Evolutionary conservation across 2,797 vertebrate species (phyloP).

Genomic region (Spondyliosoma cantharus): DNA sequence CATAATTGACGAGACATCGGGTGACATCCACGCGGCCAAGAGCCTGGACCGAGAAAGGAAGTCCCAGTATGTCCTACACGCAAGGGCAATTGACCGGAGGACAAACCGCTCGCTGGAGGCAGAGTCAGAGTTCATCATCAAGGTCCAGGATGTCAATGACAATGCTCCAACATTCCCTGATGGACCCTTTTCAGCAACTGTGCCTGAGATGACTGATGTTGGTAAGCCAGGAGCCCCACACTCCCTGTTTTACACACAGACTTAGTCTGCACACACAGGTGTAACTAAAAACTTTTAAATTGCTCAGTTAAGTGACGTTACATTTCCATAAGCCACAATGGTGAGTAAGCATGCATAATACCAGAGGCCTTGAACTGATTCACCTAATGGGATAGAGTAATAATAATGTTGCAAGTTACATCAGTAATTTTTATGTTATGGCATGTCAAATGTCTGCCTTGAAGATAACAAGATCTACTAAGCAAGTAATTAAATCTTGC

Average conservation of each 20-base stretch:
- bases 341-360: background rate
- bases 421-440: background rate
- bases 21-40: slow-evolving; percentile 92
- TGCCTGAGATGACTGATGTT: slow-evolving; percentile 94
- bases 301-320: background rate
- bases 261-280: background rate
- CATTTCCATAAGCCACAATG: too few relatives aligned
- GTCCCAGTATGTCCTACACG: slow-evolving; percentile 92
- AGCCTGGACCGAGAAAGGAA: slow-evolving; percentile 94
- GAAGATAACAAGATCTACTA: background rate
- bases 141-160: slow-evolving; percentile 96
- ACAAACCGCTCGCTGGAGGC: slow-evolving; percentile 92
- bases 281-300: background rate
- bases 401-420: background rate
- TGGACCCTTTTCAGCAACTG: slow-evolving; percentile 89
- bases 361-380: background rate
- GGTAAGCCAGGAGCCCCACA: slow-evolving; percentile 82
- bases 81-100: slow-evolving; percentile 89
- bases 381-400: background rate
- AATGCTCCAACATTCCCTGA: slow-evolving; percentile 93
- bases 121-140: slow-evolving; percentile 95
- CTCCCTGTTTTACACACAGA: background rate
- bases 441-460: background rate
- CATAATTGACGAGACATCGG: slow-evolving; percentile 91
- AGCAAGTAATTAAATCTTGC: background rate